phyloP scores from a whole-genome alignment of 2,888 invertebrate species.

The Lissocephala sabroskyi region DNA sequence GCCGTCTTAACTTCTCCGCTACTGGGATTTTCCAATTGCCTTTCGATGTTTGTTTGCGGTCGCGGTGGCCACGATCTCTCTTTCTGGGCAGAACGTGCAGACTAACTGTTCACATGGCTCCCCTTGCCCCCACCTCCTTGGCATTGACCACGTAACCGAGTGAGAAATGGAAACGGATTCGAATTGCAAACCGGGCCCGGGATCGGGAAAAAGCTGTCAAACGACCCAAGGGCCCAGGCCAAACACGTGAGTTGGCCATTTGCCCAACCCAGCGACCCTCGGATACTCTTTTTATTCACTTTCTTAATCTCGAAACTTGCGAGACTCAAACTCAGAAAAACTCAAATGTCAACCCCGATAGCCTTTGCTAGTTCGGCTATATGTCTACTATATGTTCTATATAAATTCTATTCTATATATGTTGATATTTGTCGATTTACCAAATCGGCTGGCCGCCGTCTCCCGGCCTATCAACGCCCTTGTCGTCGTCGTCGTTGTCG shows the following conservation, averaged over 20 bases:
- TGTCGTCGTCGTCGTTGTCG: slow-evolving; percentile 54
- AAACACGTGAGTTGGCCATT: slow-evolving; percentile 49
- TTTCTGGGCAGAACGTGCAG: too few species aligned
- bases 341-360: slow-evolving; percentile 48
- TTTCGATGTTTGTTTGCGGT: slow-evolving; percentile 30
- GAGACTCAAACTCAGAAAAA: slow-evolving; percentile 28
- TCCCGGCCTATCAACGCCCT: too few species aligned
- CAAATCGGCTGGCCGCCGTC: too few species aligned
- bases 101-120: background rate
- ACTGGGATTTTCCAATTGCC: too few species aligned
- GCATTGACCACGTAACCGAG: slow-evolving; percentile 66
- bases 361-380: slow-evolving; percentile 43
- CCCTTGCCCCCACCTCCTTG: slow-evolving; percentile 25
- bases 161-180: slow-evolving; percentile 47
- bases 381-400: slow-evolving; percentile 30
- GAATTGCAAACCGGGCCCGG: slow-evolving; percentile 32
- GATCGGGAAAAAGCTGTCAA: slow-evolving; percentile 34
- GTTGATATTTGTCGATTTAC: too few species aligned
- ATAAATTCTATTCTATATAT: too few species aligned
- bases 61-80: slow-evolving; percentile 15
- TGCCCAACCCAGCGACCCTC: too few species aligned
- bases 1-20: too few species aligned
- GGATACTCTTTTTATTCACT: too few species aligned
- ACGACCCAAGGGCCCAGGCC: slow-evolving; percentile 27
- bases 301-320: too few species aligned